Percentiles rank a stretch among this genome's conserved stretches.
Conservation (phyloP, 2,797 vertebrate species). For the Vespertilio murinus region DNA sequence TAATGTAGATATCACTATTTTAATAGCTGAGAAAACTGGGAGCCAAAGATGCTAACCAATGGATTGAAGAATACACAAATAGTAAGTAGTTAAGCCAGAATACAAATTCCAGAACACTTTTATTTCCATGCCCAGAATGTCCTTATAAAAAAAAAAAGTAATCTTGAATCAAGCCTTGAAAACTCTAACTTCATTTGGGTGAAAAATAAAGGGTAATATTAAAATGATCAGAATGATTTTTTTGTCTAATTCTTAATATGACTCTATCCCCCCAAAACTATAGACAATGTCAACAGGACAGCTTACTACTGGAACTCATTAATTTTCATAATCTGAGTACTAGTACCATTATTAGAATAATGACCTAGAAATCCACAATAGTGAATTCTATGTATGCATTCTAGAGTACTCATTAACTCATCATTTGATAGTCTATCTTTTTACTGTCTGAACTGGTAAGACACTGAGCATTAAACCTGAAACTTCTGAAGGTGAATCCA, state of each 20-base stretch:
- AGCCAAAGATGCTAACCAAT: background rate
- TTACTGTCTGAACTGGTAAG: background rate
- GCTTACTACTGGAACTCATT: background rate
- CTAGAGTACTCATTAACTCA: background rate
- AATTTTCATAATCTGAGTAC: background rate
- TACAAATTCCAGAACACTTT: background rate
- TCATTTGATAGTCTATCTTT: background rate
- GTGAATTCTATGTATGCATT: background rate
- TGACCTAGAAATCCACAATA: background rate
- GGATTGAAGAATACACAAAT: background rate
- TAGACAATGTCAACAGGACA: background rate
- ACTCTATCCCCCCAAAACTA: background rate
- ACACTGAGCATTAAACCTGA: background rate
- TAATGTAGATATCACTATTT: background rate
- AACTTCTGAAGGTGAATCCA: background rate
- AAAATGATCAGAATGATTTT: background rate
- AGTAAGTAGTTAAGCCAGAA: background rate
- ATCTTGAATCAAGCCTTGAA: background rate
- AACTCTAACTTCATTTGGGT: background rate
- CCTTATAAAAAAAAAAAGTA: background rate
- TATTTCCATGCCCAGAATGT: background rate
- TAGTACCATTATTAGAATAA: background rate
- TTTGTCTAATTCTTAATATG: background rate
- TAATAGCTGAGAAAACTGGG: background rate
- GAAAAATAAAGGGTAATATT: background rate